Conservation (phyloP, 2,888 invertebrate species). For the Scaptomyza reducta region DNA sequence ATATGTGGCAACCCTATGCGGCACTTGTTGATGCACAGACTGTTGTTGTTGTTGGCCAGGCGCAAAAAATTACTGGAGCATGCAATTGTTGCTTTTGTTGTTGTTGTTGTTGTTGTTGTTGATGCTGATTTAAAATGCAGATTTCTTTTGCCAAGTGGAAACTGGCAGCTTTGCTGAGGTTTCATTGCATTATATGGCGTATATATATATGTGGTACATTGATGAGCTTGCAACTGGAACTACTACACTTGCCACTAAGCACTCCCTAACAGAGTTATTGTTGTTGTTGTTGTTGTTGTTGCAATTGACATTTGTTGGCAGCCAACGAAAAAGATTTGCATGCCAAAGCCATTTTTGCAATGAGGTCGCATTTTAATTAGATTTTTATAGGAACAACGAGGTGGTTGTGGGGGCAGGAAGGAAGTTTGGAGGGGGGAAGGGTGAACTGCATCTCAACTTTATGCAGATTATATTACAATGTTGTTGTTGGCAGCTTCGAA, state of each 20-base stretch:
- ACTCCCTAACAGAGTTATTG: slow-evolving; percentile 8
- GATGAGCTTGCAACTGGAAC: slow-evolving; percentile 45
- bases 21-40: slow-evolving; percentile 23
- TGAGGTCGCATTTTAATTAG: slow-evolving; percentile 73
- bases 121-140: slow-evolving; percentile 70
- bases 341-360: slow-evolving; percentile 56
- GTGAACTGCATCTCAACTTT: slow-evolving; percentile 2
- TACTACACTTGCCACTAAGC: slow-evolving; percentile 14
- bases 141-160: slow-evolving; percentile 59
- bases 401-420: background rate
- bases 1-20: slow-evolving; percentile 61
- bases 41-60: slow-evolving; percentile 25
- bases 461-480: slow-evolving; percentile 23
- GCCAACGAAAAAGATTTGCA: slow-evolving; percentile 43
- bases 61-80: slow-evolving; percentile 63
- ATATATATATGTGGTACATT: slow-evolving; percentile 44
- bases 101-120: slow-evolving; percentile 32
- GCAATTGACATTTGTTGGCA: slow-evolving; percentile 53
- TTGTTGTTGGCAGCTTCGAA: slow-evolving; percentile 7
- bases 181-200: slow-evolving; percentile 48
- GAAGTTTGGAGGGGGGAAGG: background rate
- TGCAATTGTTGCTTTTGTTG: slow-evolving; percentile 56
- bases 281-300: slow-evolving; percentile 23
- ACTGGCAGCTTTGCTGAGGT: slow-evolving; percentile 35
- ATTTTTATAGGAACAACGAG: slow-evolving; percentile 33